Evolutionary conservation across 2,113 vertebrate genomes (phyloP).

Genomic region (Formicarius rufipectus): DNA sequence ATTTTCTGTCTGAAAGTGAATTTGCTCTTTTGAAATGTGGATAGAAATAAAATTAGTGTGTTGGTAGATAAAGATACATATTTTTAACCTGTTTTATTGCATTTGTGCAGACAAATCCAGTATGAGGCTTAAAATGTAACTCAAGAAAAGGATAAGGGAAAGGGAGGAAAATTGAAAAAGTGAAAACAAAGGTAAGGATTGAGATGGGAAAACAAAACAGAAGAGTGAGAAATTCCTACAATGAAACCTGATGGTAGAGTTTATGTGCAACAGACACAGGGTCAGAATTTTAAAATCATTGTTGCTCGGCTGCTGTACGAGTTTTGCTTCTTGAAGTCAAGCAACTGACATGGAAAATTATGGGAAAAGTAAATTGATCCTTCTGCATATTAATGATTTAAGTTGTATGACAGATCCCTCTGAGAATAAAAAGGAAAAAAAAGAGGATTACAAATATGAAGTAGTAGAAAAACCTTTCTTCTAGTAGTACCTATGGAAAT

Average conservation of each 20-base stretch:
- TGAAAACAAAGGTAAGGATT: not conserved
- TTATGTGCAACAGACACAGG: not conserved
- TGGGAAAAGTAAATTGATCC: not conserved
- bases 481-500: not conserved
- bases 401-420: not conserved
- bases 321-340: not conserved
- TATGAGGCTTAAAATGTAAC: not conserved
- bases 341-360: not conserved
- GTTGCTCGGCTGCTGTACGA: not conserved
- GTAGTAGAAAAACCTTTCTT: not conserved
- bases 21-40: not conserved
- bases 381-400: not conserved
- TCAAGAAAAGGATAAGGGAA: not conserved
- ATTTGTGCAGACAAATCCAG: not conserved
- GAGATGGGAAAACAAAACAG: not conserved
- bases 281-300: not conserved
- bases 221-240: not conserved
- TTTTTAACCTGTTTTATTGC: not conserved
- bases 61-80: not conserved
- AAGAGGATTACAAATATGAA: not conserved
- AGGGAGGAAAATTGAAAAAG: not conserved
- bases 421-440: not conserved
- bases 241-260: not conserved
- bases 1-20: not conserved
- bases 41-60: not conserved